Evolutionary conservation across 2,113 vertebrate genomes (phyloP), one percentile per base, ranked within the genome.

Genomic region (Anarrhichthys ocellatus): DNA sequence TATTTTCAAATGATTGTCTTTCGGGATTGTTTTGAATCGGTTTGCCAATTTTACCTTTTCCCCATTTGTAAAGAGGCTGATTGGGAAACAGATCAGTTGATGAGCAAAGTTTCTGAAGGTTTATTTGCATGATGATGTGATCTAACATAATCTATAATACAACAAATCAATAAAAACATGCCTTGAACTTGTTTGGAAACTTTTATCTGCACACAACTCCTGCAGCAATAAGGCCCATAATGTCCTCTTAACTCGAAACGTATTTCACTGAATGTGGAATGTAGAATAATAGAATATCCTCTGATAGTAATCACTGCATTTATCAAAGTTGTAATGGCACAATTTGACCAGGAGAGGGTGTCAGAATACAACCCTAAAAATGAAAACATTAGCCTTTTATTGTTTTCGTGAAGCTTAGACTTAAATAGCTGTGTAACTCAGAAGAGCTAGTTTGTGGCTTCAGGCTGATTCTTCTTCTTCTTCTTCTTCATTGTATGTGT

Each of bases 321-420:
- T 66, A 44, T 24, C 34, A 20, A 78, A 3, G 22, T 27, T 85
- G 87, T 77, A 86, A 56, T 84, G 77, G 8, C 80, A 80, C 13
- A 7, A 9, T 0, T 70, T 13, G 22, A 38, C 59, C 89, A 89
- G 46, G 6, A 64, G 88, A 76, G 71, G 73, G 79, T n/a, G 76
- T 13, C 52, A 44, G 9, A 75, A 27, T 10, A 40, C 48, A 77
- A 70, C 29, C 29, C 6, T 6, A 1, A 62, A 46, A 29, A 54
- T 32, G 2, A 10, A 34, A 48, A 1, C 8, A 0, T 5, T 2
- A 29, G 2, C 1, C 0, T 11, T 64, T 29, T 9, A 13, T 8
- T 4, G 32, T 58, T 58, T 27, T 29, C 14, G 1, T 36, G 38
- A 68, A 38, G 44, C 44, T 48, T 2, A 17, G 6, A 79, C 46